These are phyloP conservation scores for Teleiodes luculella DNA, from an alignment of 2,888 invertebrate species.

Conservation along the genomic window DNA sequence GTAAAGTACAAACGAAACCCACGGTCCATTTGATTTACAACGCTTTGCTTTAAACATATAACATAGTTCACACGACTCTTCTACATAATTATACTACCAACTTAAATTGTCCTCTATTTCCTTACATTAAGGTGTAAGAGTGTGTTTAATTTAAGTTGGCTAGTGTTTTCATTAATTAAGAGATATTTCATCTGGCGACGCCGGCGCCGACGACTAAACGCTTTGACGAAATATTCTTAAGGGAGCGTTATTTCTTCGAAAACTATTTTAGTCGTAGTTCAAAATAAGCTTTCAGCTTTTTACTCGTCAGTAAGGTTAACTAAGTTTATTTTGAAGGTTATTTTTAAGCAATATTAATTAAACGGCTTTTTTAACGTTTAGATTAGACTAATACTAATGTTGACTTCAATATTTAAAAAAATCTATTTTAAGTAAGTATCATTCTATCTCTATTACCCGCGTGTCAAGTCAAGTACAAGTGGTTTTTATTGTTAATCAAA, in stretches of 20 bases:
- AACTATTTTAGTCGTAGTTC: constrained; percentile 39
- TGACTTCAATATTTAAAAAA: too few relatives aligned
- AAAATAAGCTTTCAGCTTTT: constrained; percentile 1
- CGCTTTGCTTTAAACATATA: constrained; percentile 44
- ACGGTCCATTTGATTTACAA: constrained; percentile 52
- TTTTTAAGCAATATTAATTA: too few relatives aligned
- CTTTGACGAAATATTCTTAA: constrained; percentile 59
- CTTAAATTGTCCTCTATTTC: constrained; percentile 4
- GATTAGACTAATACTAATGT: too few relatives aligned
- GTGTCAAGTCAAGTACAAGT: too few relatives aligned
- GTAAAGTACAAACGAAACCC: background rate
- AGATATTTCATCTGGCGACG: constrained; percentile 62
- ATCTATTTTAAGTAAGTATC: too few relatives aligned
- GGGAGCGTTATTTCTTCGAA: constrained; percentile 47
- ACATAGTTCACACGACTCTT: constrained; percentile 33
- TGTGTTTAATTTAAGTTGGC: constrained; percentile 21
- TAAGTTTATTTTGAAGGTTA: background rate
- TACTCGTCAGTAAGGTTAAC: background rate
- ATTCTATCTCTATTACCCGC: too few relatives aligned
- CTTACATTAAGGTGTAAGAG: constrained; percentile 1
- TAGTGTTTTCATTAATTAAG: constrained; percentile 63
- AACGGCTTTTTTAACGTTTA: too few relatives aligned
- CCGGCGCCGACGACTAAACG: constrained; percentile 64
- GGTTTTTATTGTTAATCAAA: too few relatives aligned
- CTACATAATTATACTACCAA: constrained; percentile 14